Evolutionary conservation across 2,888 invertebrate species (phyloP), one percentile per base, ranked within the genome.

Genomic region (Drosophila mayaguana): DNA sequence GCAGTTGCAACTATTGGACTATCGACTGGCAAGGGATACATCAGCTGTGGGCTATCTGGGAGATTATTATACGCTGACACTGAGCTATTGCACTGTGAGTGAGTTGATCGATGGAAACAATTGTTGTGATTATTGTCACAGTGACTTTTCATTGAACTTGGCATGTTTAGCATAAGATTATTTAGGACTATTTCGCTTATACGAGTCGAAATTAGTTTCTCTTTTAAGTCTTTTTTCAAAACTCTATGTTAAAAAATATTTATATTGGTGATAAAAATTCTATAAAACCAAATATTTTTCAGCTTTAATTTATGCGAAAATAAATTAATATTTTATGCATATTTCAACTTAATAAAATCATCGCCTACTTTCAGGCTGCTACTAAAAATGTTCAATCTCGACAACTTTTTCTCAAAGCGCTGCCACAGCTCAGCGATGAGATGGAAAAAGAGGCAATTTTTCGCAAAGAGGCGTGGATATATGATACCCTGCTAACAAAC

Each of bases 31-130:
- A 8, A 64, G 59, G 34, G 83, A 88, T 53, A 61, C 7, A 0
- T 60, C 53, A 32, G 83, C 78, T 2, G 70, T 87, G 48, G 92
- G 92, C 2, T 92, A 84, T 79, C 78, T 92, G 43, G 92, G 92
- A 18, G 91, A 92, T 57, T 92, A 92, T 79, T 91, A 87, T 69
- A 51, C 72, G 46, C 71, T 92, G 48, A 72, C 63, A 4, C 60
- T 91, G 61, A 48, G 57, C 12, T 80, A 79, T 12, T 46, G 55
- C 57, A 28, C 42, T 66, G 85, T 88, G 68, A 88, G 84, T 84
- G 64, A 85, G 88, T 82, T 51, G 4, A 60, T 22, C 9, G 22
- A 59, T 45, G 14, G 14, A 34, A 20, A 20, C 18, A 28, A 50
- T 62, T 40, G 42, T 40, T 48, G 3, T 46, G 36, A 61, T 72